These are phyloP conservation scores for Phenganax stokvisi DNA, from an alignment of 92 coral and sea anemone species.

Conservation along the genomic window DNA sequence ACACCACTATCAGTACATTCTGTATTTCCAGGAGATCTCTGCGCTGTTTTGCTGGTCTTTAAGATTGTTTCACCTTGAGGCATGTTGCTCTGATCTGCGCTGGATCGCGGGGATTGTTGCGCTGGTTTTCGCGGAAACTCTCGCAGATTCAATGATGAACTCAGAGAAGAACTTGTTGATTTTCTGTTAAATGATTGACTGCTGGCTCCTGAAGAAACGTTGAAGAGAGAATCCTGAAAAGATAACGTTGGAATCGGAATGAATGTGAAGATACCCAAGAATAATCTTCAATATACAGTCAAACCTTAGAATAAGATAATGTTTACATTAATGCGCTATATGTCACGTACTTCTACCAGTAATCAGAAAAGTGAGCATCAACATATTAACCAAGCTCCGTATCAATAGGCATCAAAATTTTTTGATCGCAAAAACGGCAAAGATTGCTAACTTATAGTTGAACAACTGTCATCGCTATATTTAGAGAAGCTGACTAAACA, in stretches of 20 bases:
- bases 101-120: not conserved
- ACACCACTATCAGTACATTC: slow-evolving; percentile 23
- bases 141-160: slow-evolving; percentile 5
- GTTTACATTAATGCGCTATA: too few species aligned
- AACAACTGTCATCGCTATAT: slow-evolving; percentile 13
- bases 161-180: slow-evolving; percentile 28
- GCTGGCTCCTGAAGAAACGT: slow-evolving; percentile 27
- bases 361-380: too few species aligned
- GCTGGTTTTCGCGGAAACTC: not conserved
- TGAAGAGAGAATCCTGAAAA: not conserved
- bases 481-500: not conserved
- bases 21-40: not conserved
- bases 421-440: not conserved
- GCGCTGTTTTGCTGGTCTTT: not conserved
- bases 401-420: not conserved
- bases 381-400: too few species aligned
- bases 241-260: not conserved
- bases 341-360: slow-evolving; percentile 1
- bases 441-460: not conserved
- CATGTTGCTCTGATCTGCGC: not conserved
- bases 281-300: not conserved
- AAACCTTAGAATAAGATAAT: not conserved
- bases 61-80: slow-evolving; percentile 9
- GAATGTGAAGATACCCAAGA: not conserved
- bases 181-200: slow-evolving; percentile 35